Conservation (phyloP, 2,888 invertebrate species). For the Eupithecia insigniata region DNA sequence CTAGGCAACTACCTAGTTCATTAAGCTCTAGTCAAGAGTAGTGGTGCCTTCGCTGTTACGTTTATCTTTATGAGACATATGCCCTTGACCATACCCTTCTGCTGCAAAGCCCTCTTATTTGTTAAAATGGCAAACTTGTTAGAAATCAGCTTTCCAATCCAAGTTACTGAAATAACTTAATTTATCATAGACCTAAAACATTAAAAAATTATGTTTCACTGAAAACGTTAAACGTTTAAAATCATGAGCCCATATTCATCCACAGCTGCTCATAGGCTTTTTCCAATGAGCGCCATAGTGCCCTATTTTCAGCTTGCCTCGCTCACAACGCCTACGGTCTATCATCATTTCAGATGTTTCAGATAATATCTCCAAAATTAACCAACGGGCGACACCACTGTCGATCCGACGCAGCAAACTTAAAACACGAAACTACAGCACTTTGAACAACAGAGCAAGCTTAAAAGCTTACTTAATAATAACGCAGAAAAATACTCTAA, state of each 20-base stretch:
- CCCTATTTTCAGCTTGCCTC: no score
- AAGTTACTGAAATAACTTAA: background rate
- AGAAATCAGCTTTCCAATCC: background rate
- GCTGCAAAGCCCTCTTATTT: background rate
- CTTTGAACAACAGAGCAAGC: background rate
- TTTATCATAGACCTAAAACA: background rate
- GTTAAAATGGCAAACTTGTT: background rate
- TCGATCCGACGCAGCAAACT: background rate
- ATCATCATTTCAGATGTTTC: no score
- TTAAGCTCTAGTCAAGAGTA: background rate
- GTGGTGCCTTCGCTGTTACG: background rate
- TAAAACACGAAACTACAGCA: background rate
- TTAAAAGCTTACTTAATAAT: conserved; percentile 9
- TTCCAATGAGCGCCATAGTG: no score
- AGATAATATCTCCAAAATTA: background rate
- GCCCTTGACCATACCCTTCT: background rate
- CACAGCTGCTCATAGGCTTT: no score
- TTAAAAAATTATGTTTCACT: background rate
- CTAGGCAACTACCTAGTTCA: background rate
- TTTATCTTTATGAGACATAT: background rate
- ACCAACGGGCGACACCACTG: background rate
- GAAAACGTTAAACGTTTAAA: no score
- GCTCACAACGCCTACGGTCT: no score
- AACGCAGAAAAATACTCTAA: conserved; percentile 20
- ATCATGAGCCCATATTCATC: no score